Evolutionary conservation across 2,113 vertebrate species (phyloP).

Genomic region (Melanerpes aurifrons): DNA sequence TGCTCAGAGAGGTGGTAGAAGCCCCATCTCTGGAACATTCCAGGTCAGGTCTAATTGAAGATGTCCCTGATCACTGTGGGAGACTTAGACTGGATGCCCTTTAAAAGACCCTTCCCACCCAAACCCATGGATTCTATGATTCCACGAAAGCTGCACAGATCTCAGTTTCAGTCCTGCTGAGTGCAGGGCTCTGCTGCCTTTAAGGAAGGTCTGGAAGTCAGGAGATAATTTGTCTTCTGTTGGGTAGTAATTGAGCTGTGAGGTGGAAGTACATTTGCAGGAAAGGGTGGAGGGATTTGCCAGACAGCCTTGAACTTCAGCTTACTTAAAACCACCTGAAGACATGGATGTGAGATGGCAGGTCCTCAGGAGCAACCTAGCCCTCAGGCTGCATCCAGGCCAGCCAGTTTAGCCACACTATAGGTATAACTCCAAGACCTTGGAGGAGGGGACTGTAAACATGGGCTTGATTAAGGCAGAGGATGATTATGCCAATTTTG

Average conservation of each 20-base stretch:
- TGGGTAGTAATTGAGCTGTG: background rate
- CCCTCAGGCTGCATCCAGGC: background rate
- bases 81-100: too few species aligned
- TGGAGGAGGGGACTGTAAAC: background rate
- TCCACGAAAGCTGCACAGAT: background rate
- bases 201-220: accelerated
- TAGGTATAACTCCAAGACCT: background rate
- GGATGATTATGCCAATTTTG: background rate
- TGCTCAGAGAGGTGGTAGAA: too few species aligned
- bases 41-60: too few species aligned
- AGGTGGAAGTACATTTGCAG: background rate
- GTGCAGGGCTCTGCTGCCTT: background rate
- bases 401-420: background rate
- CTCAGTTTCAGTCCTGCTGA: background rate
- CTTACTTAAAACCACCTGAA: background rate
- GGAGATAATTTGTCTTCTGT: background rate
- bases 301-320: background rate
- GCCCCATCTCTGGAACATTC: too few species aligned
- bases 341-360: background rate
- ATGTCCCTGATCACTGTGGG: too few species aligned
- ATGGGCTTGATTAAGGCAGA: background rate
- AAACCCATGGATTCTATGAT: too few species aligned
- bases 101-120: too few species aligned
- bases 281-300: background rate
- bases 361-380: background rate